Evolutionary conservation across 35 echinoderm and acorn worm species (phyloP).

Genomic region (Lytechinus variegatus): DNA sequence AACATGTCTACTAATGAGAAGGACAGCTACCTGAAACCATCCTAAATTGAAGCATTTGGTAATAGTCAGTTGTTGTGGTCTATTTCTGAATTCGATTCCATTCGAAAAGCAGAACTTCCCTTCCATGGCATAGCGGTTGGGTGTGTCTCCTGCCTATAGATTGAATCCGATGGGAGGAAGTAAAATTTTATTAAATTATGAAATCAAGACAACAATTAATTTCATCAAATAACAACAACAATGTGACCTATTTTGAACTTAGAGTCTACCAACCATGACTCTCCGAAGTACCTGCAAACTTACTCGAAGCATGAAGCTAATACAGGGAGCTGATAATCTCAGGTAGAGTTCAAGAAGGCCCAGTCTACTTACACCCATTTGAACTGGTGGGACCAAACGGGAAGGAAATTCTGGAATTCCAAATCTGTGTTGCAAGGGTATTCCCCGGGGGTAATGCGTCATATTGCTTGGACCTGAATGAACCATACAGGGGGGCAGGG

Average conservation of each 20-base stretch:
- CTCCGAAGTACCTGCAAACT: background rate
- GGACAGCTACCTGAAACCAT: no score
- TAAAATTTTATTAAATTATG: no score
- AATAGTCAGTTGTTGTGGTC: no score
- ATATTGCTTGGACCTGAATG: background rate
- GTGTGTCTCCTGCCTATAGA: no score
- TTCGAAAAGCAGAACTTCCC: no score
- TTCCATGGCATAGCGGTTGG: no score
- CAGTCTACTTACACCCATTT: background rate
- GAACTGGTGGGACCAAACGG: background rate
- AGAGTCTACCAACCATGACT: background rate
- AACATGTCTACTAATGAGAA: no score
- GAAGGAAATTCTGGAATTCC: background rate
- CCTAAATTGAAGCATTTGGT: no score
- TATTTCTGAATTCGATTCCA: no score
- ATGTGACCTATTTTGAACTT: background rate
- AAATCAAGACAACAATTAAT: background rate
- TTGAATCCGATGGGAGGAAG: no score
- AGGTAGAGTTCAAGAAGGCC: background rate
- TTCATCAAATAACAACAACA: background rate
- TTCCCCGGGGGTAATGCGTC: background rate
- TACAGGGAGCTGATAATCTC: no score
- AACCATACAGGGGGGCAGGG: background rate
- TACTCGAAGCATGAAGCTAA: no score
- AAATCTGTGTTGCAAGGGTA: conserved; percentile 10